Evolutionary conservation across 2,113 vertebrate species (phyloP), one percentile per base, ranked within the genome.

Genomic region (Buteo buteo): DNA sequence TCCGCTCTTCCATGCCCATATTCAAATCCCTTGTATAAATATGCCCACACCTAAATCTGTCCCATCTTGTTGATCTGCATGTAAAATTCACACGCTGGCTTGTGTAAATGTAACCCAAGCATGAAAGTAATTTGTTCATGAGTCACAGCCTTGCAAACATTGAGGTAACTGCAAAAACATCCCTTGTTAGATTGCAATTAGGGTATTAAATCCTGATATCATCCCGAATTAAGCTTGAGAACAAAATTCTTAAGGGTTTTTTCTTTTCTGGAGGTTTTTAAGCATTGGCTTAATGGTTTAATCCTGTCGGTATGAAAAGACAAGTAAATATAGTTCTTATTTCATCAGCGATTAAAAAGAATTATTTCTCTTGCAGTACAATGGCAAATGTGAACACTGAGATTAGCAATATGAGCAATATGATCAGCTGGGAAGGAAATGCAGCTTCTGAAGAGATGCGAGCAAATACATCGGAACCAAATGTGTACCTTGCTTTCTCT

Each of bases 21-120:
- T 94, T 97, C 74, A 97, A 97, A 97, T 94, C 86, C 62, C 42
- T 98, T 97, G 95, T 62, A 42, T 98, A 98, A 98, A 97, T 96
- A 96, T 66, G 59, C 86, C 92, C 96, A 97, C 98, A 97, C 96
- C 96, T 98, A 96, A 97, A 98, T 98, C 92, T 97, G 97, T 96
- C 88, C 94, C 90, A 95, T 98, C 97, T 98, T 98, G 98, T 97
- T 97, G 95, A 97, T 97, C 91, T 96, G 82, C 95, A 93, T 96
- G 94, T 94, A 98, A 97, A 98, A 98, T 98, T 98, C 97, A 97
- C 96, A 98, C 14, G 3, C 91, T 97, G 91, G 77, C 94, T 98
- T 97, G 64, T 98, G 94, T 94, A 96, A 98, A 96, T 38, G 77
- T 91, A 97, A 97, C 80, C 55, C 83, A 97, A 82, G 83, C 96